Base-by-base conservation (phyloP, 1,140 invertebrate species). In the Euschistus heros region DNA sequence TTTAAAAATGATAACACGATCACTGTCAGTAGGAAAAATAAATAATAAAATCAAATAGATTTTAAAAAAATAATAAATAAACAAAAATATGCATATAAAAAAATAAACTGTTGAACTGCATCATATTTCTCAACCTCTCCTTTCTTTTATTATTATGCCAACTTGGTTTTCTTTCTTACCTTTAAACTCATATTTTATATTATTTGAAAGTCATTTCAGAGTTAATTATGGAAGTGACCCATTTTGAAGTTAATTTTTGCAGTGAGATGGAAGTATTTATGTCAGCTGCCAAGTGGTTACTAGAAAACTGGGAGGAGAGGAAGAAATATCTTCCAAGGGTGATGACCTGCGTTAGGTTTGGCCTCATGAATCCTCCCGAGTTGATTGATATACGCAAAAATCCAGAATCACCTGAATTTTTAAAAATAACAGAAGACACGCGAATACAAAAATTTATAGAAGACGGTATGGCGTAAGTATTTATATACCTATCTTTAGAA, bases 251-350 rank as follows among this genome's bases (percentile, higher is more conserved):
- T 13, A 37, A 37, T 50, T 63, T 60, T 69, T 71, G 17, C 67
- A 86, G 85, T 70, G 86, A 88, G 76, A 83, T 86, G 78, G 83
- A 90, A 75, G 81, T 90, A 1, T 78, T 88, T 27, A 86, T 89
- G 84, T 81, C 86, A 6, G 86, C 81, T 0, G 80, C 89, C 2
- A 77, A 86, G 50, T 89, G 87, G 87, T 71, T 89, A 20, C 80
- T 83, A 71, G 77, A 82, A 52, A 79, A 88, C 68, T 88, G 85
- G 86, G 68, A 76, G 1, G 70, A 74, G 2, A 77, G 87, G 42
- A 77, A 79, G 7, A 69, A 75, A 22, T 69, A 78, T 63, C 76
- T 83, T 44, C 72, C 82, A 2, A 77, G 83, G 22, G 75, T 87
- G 1, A 75, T 87, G 70, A 75, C 76, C 3, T 86, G 84, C 69